Conservation (phyloP, 2,888 invertebrate species). For the Perithous albicinctus region DNA sequence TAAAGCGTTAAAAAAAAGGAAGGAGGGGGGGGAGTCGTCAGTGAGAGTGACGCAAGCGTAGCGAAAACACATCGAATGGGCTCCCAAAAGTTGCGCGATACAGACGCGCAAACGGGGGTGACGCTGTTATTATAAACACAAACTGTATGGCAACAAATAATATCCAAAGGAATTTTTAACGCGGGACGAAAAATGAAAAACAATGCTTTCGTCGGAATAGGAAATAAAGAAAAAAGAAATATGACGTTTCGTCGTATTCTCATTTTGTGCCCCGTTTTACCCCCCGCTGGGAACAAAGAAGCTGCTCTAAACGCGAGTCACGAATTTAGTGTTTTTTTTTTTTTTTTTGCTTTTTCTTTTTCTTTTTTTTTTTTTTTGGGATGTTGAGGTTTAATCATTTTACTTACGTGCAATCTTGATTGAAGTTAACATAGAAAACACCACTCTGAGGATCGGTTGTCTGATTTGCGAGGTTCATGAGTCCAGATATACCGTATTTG, state of each 20-base stretch:
- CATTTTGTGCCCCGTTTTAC: not conserved
- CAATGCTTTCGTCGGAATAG: too few species aligned
- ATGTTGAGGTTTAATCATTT: not conserved
- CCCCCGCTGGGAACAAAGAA: slow-evolving; percentile 22
- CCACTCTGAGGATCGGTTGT: slow-evolving; percentile 92
- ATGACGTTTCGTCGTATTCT: slow-evolving; percentile 1
- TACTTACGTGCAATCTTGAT: slow-evolving; percentile 99
- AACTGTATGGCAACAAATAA: slow-evolving; percentile 55
- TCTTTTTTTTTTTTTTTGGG: too few species aligned
- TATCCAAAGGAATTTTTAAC: slow-evolving; percentile 54
- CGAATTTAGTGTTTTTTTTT: too few species aligned
- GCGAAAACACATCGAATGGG: slow-evolving; percentile 64
- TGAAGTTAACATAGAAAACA: slow-evolving; percentile 97
- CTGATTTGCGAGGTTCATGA: slow-evolving; percentile 94
- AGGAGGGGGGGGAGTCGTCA: slow-evolving; percentile 26
- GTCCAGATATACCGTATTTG: slow-evolving; percentile 87
- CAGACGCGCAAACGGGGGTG: slow-evolving; percentile 65
- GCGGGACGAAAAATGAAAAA: too few species aligned
- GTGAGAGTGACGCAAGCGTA: slow-evolving; percentile 67
- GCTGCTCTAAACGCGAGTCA: not conserved
- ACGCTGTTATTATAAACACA: slow-evolving; percentile 57
- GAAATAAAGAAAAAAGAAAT: not conserved
- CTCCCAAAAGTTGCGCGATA: slow-evolving; percentile 66
- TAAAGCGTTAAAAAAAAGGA: slow-evolving; percentile 58
- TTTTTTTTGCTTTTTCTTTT: too few species aligned